Conservation (phyloP, 2,797 vertebrate genomes). For the Allenopithecus nigroviridis region DNA sequence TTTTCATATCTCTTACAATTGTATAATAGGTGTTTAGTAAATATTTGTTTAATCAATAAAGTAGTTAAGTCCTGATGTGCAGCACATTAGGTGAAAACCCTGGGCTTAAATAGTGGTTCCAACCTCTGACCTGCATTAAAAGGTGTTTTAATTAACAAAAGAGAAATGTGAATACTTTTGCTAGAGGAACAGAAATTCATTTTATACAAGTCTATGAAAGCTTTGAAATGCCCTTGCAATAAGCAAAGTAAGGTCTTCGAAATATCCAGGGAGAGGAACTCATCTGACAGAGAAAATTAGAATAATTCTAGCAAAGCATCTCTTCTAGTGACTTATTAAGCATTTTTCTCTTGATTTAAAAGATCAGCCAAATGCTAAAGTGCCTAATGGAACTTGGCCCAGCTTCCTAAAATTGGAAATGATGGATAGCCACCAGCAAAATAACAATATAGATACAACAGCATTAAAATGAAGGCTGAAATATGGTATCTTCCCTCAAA, state of each 20-base stretch:
- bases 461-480: not conserved
- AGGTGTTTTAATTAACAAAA: not conserved
- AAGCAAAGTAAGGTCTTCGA: constrained; percentile 6
- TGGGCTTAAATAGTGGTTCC: not conserved
- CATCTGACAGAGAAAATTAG: constrained; percentile 12
- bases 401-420: not conserved
- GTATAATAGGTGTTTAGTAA: not conserved
- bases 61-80: not conserved
- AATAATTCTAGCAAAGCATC: not conserved
- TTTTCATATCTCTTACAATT: not conserved
- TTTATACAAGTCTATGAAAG: not conserved
- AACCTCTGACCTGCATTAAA: not conserved
- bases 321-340: constrained; percentile 21
- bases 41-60: constrained; percentile 30
- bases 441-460: not conserved
- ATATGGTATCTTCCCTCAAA: not conserved
- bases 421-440: not conserved
- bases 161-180: not conserved
- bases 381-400: not conserved
- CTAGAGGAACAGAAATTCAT: not conserved
- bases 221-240: constrained; percentile 33
- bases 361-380: constrained; percentile 24
- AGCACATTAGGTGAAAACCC: not conserved
- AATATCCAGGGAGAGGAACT: not conserved
- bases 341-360: constrained; percentile 38